These are phyloP conservation scores for Spondyliosoma cantharus DNA, from an alignment of 2,797 vertebrate genomes.

Conservation along the genomic window DNA sequence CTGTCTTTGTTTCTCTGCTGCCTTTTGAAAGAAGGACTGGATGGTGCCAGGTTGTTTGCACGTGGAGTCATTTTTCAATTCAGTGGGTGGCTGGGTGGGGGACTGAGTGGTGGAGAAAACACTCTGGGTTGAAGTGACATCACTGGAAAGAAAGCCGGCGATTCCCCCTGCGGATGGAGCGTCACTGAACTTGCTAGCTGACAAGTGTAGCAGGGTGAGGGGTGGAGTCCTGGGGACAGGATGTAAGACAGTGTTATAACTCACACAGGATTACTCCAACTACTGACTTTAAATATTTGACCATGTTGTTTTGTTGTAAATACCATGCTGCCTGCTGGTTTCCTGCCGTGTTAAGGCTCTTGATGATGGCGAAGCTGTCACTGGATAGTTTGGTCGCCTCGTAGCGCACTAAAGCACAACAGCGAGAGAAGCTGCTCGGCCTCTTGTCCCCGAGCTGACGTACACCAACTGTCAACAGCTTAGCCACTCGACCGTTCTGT, in stretches of 20 bases:
- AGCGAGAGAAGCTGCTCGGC: conserved; percentile 87
- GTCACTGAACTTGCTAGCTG: conserved; percentile 90
- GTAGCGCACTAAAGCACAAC: conserved; percentile 89
- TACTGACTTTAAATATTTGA: neutral
- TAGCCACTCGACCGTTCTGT: conserved; percentile 93
- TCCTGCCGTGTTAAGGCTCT: conserved; percentile 90
- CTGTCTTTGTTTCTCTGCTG: conserved; percentile 82
- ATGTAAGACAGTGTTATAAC: neutral
- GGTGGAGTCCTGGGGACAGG: conserved; percentile 89
- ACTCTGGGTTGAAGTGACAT: conserved; percentile 76
- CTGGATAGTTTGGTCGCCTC: conserved; percentile 90
- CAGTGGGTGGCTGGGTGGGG: conserved; percentile 22
- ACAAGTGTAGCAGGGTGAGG: conserved; percentile 88
- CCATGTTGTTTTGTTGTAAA: conserved; percentile 22
- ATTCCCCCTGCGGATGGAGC: conserved; percentile 85
- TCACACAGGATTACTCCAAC: conserved; percentile 16
- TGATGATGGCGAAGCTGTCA: conserved; percentile 91
- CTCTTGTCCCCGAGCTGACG: conserved; percentile 87
- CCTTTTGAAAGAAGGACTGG: conserved; percentile 90
- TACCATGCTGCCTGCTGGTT: conserved; percentile 92
- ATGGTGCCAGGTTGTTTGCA: conserved; percentile 84
- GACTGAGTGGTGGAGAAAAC: conserved; percentile 34
- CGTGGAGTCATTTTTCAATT: conserved; percentile 60
- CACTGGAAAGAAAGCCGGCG: conserved; percentile 86
- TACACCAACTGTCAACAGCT: conserved; percentile 88